phyloP scores from a whole-genome alignment of 2,113 vertebrate genomes.

The Serinus canaria region DNA sequence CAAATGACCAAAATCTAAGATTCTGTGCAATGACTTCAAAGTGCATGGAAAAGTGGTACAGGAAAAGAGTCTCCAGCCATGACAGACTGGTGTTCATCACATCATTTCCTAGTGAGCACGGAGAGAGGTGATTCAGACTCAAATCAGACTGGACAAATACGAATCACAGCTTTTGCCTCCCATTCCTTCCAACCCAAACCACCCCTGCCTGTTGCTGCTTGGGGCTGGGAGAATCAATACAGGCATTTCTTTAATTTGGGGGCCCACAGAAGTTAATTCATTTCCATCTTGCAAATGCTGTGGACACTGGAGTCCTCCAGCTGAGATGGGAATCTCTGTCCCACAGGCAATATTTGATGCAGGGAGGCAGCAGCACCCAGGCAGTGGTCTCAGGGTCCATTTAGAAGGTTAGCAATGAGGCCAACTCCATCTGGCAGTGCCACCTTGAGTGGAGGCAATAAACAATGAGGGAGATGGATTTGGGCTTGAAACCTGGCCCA shows the following conservation, averaged over 20 bases:
- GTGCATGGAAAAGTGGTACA: neutral
- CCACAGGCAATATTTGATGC: neutral
- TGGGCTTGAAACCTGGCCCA: neutral
- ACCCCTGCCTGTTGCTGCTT: neutral
- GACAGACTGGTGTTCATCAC: neutral
- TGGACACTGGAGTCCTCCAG: neutral
- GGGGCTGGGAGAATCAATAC: neutral
- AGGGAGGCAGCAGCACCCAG: neutral
- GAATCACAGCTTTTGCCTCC: constrained; percentile 9
- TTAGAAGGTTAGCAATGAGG: fast-evolving
- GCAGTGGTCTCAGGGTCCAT: neutral
- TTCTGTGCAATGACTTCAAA: neutral
- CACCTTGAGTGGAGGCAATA: neutral
- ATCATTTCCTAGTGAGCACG: neutral
- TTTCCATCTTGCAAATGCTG: neutral
- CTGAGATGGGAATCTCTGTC: neutral
- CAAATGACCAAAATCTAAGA: neutral
- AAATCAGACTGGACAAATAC: neutral
- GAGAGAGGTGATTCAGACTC: neutral
- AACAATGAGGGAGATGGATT: neutral
- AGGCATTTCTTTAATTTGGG: neutral
- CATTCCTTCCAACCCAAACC: neutral
- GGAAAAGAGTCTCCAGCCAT: neutral
- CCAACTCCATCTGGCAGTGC: neutral
- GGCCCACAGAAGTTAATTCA: neutral